Conservation (phyloP, 2,888 invertebrate species). For the Pandemis cinnamomeana region DNA sequence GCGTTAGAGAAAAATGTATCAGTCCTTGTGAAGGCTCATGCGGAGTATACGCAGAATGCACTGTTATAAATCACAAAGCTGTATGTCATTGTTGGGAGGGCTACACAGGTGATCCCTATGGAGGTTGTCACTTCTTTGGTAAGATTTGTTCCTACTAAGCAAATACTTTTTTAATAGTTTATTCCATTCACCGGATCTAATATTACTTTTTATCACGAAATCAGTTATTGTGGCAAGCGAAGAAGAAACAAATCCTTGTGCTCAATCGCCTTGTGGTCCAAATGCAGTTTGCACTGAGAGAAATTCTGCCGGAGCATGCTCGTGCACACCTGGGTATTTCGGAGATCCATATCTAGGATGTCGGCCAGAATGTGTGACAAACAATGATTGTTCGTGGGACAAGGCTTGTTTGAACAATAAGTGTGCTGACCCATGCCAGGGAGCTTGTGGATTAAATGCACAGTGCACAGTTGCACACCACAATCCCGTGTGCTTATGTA, state of each 20-base stretch:
- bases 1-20: constrained; percentile 91
- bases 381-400: constrained; percentile 90
- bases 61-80: constrained; percentile 93
- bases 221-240: constrained; percentile 85
- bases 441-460: constrained; percentile 92
- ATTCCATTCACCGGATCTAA: constrained; percentile 3
- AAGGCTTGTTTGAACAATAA: constrained; percentile 93
- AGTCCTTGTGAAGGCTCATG: constrained; percentile 95
- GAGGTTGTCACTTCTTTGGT: constrained; percentile 86
- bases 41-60: constrained; percentile 90
- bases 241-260: constrained; percentile 90
- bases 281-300: constrained; percentile 93
- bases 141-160: constrained; percentile 48
- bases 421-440: constrained; percentile 93
- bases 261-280: constrained; percentile 94
- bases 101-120: constrained; percentile 94
- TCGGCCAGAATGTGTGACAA: constrained; percentile 92
- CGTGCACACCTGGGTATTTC: constrained; percentile 91
- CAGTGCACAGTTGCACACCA: constrained; percentile 93
- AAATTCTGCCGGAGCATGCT: constrained; percentile 92
- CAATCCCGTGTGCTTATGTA: constrained; percentile 91
- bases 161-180: neutral
- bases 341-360: constrained; percentile 95
- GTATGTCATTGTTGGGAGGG: constrained; percentile 92
- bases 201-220: constrained; percentile 37